Conservation (phyloP, 2,113 vertebrate species). For the Anolis sagrei region DNA sequence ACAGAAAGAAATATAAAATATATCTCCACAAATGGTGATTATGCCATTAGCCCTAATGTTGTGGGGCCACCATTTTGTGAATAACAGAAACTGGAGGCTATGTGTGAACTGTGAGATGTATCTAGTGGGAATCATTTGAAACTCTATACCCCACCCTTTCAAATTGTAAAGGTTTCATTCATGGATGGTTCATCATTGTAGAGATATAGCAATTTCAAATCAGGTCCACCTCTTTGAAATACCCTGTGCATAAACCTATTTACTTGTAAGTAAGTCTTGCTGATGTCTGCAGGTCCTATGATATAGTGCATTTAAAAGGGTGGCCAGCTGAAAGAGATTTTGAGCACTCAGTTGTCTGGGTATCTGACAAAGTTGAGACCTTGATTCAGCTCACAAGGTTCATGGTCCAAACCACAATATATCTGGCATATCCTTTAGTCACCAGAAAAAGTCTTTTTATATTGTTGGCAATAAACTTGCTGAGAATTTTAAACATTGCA, state of each 20-base stretch:
- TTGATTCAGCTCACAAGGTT: neutral
- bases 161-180: too few relatives aligned
- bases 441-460: neutral
- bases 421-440: neutral
- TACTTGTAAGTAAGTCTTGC: neutral
- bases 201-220: too few relatives aligned
- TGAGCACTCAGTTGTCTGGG: neutral
- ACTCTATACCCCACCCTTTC: too few relatives aligned
- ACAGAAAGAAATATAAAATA: too few relatives aligned
- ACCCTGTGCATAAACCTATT: neutral
- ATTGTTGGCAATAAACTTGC: accelerated
- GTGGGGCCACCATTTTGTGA: too few relatives aligned
- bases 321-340: neutral
- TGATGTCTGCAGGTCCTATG: neutral
- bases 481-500: conserved; percentile 1
- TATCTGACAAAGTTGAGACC: neutral
- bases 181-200: too few relatives aligned
- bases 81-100: too few relatives aligned
- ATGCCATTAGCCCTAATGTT: too few relatives aligned
- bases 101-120: too few relatives aligned
- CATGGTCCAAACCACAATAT: neutral
- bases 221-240: too few relatives aligned
- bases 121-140: too few relatives aligned
- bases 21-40: too few relatives aligned
- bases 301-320: neutral